These are phyloP conservation scores for Sitta europaea DNA, from an alignment of 2,113 vertebrate genomes.

Conservation along the genomic window DNA sequence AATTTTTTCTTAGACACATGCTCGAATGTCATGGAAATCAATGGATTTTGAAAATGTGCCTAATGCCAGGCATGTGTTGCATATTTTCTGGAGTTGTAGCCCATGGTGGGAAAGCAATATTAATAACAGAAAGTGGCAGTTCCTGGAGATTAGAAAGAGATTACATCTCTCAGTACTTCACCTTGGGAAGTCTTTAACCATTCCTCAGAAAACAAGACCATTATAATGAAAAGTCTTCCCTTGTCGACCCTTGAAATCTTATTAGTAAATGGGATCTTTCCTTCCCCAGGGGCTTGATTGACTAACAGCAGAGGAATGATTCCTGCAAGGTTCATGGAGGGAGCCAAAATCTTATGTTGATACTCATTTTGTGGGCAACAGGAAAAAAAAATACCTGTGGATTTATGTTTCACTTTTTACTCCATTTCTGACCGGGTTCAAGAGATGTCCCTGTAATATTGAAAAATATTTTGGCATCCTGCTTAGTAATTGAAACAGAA, in stretches of 20 bases:
- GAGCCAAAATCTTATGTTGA: background rate
- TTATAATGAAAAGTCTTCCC: constrained; percentile 47
- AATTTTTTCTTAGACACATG: background rate
- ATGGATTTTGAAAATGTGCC: background rate
- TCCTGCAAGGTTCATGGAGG: background rate
- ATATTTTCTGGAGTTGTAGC: background rate
- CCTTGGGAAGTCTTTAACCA: constrained; percentile 42
- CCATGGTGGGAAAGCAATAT: background rate
- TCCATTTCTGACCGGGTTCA: background rate
- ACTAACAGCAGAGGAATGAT: background rate
- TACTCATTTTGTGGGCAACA: background rate
- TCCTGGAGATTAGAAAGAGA: constrained; percentile 20
- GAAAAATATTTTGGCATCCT: background rate
- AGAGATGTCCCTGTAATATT: background rate
- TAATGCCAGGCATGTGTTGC: background rate
- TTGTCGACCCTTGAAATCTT: constrained; percentile 39
- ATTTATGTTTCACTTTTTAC: background rate
- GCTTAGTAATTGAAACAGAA: constrained; percentile 37
- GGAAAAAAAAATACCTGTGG: no score
- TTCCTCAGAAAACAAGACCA: constrained; percentile 24
- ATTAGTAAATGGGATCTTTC: constrained; percentile 41
- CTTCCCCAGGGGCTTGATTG: background rate
- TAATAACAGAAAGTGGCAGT: constrained; percentile 24
- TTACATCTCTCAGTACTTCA: constrained; percentile 37
- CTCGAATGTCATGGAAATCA: background rate